A percentile compares a stretch with the other conserved stretches of the same genome.
Evolutionary conservation across 2,888 invertebrate genomes (phyloP).

Genomic region (Meteorus colon): DNA sequence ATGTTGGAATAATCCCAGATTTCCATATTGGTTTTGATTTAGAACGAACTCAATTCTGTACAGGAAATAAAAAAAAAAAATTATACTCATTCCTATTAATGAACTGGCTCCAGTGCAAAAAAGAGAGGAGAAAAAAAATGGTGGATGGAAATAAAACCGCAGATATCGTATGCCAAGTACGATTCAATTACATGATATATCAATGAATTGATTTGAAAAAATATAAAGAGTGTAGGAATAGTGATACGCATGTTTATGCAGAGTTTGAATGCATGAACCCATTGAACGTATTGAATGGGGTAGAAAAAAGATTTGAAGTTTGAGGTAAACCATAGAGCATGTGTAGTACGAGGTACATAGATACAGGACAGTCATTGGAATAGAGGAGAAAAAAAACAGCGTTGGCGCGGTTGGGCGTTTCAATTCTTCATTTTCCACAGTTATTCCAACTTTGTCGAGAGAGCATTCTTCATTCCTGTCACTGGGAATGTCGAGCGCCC

Average conservation of each 20-base stretch:
- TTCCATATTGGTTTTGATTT: constrained; percentile 4
- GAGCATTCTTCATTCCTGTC: constrained; percentile 50
- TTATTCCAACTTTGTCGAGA: constrained; percentile 58
- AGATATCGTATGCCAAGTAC: not conserved
- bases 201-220: not conserved
- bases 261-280: constrained; percentile 9
- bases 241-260: not conserved
- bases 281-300: constrained; percentile 35
- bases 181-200: not conserved
- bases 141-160: not conserved
- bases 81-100: not conserved
- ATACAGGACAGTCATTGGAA: not conserved
- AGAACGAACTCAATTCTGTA: not conserved
- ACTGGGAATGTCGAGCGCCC: constrained; percentile 54
- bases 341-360: not conserved
- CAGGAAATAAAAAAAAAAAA: not conserved
- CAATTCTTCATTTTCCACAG: constrained; percentile 55
- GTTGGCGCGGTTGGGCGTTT: constrained; percentile 47
- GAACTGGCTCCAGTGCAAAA: not conserved
- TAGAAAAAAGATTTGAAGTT: constrained; percentile 40
- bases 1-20: constrained; percentile 4
- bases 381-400: constrained; percentile 43
- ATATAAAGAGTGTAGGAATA: not conserved
- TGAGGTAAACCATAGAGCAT: constrained; percentile 30
- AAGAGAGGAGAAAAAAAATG: not conserved